phyloP scores from a whole-genome alignment of 2,797 vertebrate species.

The Notolabrus celidotus region DNA sequence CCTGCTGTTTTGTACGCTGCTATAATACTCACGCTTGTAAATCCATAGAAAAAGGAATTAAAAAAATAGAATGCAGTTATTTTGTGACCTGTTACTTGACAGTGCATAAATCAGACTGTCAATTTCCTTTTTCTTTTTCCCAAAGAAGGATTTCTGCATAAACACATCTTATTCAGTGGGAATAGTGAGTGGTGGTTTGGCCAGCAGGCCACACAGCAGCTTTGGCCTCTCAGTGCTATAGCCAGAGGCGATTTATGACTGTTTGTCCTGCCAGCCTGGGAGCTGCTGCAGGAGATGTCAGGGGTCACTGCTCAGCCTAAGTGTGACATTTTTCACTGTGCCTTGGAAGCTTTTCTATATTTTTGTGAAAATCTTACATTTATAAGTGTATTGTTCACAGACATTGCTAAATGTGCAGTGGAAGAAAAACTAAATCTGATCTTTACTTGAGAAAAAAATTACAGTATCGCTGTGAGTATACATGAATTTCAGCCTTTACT shows the following conservation, averaged over 20 bases:
- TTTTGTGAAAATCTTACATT: background rate
- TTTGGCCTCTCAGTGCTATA: slow-evolving; percentile 13
- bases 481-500: too few relatives aligned
- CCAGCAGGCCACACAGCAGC: slow-evolving; percentile 3
- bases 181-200: background rate
- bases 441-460: too few relatives aligned
- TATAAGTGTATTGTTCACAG: background rate
- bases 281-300: slow-evolving; percentile 32
- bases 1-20: slow-evolving; percentile 52
- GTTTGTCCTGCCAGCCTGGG: slow-evolving; percentile 26
- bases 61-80: background rate
- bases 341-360: slow-evolving; percentile 4
- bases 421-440: background rate
- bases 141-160: background rate
- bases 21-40: too few relatives aligned
- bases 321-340: slow-evolving; percentile 37
- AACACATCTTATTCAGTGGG: background rate
- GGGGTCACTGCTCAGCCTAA: slow-evolving; percentile 40
- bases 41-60: background rate
- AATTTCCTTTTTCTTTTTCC: background rate
- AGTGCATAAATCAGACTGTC: background rate
- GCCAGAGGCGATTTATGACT: slow-evolving; percentile 34
- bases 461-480: too few relatives aligned
- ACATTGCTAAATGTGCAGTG: background rate
- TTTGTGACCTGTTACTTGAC: background rate